Evolutionary conservation across 2,113 vertebrate genomes (phyloP).

Genomic region (Riparia riparia): DNA sequence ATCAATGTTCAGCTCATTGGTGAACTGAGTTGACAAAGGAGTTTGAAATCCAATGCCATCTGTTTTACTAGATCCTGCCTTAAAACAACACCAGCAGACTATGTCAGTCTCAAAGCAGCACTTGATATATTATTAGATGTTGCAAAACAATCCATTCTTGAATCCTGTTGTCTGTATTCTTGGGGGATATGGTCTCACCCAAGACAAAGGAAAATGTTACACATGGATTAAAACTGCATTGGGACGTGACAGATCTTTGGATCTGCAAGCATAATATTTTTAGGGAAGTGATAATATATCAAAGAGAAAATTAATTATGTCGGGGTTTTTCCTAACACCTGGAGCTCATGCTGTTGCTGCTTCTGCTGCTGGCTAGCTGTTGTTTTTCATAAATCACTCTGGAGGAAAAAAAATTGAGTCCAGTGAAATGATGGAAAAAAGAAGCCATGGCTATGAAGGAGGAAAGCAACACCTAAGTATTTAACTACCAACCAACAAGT

Average conservation of each 20-base stretch:
- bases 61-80: background rate
- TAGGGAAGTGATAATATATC: conserved; percentile 33
- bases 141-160: background rate
- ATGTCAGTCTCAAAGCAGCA: background rate
- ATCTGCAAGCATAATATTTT: conserved; percentile 44
- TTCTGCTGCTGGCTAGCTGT: conserved; percentile 56
- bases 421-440: conserved; percentile 52
- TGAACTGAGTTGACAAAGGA: background rate
- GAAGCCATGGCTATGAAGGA: conserved; percentile 3
- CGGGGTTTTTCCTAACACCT: conserved; percentile 60
- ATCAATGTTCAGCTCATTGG: background rate
- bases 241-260: conserved; percentile 21
- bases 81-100: background rate
- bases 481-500: conserved; percentile 26
- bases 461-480: conserved; percentile 44
- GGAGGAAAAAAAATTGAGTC: conserved; percentile 34
- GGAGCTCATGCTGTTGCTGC: conserved; percentile 59
- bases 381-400: conserved; percentile 65
- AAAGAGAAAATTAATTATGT: conserved; percentile 64
- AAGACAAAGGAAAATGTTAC: conserved; percentile 17
- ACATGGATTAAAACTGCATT: background rate
- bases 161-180: background rate
- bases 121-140: background rate
- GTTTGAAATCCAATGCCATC: background rate
- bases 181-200: background rate